Conservation (phyloP, 2,797 vertebrate species). For the Caiman crocodilus region DNA sequence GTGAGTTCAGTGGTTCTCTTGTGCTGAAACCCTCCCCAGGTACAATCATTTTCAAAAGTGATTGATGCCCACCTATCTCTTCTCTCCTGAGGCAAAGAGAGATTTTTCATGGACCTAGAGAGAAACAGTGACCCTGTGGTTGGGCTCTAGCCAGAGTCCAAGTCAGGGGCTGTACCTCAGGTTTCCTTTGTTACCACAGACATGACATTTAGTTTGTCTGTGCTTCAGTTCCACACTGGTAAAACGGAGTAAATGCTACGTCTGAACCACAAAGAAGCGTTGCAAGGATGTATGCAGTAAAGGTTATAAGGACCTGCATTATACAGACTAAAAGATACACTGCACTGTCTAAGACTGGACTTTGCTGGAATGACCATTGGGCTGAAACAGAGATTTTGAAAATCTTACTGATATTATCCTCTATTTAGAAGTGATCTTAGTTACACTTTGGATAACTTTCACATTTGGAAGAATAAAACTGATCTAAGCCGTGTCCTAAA, state of each 20-base stretch:
- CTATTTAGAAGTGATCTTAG: too few species aligned
- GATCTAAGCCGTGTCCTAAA: too few species aligned
- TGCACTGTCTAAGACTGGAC: not conserved
- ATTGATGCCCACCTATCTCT: not conserved
- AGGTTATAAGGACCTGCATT: not conserved
- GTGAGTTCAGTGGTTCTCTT: not conserved
- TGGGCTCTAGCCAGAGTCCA: not conserved
- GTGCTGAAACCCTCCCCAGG: not conserved
- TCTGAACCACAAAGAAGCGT: not conserved
- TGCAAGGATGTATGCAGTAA: not conserved
- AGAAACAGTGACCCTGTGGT: not conserved
- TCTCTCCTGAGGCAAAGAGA: not conserved
- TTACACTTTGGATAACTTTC: too few species aligned
- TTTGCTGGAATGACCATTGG: not conserved
- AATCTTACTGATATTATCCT: too few species aligned
- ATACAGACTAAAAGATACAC: too few species aligned
- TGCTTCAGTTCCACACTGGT: not conserved
- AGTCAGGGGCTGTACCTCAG: not conserved
- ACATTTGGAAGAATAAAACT: too few species aligned
- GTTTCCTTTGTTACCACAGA: not conserved
- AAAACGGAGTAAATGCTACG: too few species aligned
- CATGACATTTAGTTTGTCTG: not conserved
- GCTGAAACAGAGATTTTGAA: too few species aligned
- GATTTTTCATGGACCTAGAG: not conserved
- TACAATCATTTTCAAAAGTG: not conserved